A percentile compares a stretch with the other conserved stretches of the same genome.
phyloP scores from a whole-genome alignment of 2,113 vertebrate species.

The Vicugna pacos region DNA sequence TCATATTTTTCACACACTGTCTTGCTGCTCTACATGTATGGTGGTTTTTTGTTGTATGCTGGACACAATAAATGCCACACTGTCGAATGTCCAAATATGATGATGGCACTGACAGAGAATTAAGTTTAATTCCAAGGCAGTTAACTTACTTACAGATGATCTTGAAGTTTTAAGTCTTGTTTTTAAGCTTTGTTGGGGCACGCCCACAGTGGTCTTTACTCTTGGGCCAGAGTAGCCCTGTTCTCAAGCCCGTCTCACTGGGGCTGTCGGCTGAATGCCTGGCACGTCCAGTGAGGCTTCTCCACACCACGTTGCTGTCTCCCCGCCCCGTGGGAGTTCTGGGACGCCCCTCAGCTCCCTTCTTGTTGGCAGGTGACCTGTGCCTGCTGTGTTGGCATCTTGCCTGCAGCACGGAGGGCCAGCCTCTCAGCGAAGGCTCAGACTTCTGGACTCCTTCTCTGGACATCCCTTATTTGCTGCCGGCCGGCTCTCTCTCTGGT shows the following conservation, averaged over 20 bases:
- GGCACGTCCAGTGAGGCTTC: neutral
- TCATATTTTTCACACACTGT: neutral
- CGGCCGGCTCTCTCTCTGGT: neutral
- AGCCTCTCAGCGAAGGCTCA: neutral
- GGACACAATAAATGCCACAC: too few relatives aligned
- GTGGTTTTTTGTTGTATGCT: neutral
- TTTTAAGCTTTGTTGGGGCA: neutral
- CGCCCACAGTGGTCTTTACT: neutral
- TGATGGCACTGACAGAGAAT: neutral
- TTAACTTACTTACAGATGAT: neutral
- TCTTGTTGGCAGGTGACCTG: neutral
- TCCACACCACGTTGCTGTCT: neutral
- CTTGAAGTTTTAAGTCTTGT: neutral
- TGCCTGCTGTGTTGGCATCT: neutral
- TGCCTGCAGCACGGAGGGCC: neutral
- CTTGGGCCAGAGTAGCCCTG: too few relatives aligned
- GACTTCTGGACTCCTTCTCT: neutral
- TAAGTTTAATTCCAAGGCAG: neutral
- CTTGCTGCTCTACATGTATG: neutral
- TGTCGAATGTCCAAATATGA: neutral
- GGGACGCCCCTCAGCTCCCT: too few relatives aligned
- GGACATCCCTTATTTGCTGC: neutral
- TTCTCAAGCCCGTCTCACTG: neutral
- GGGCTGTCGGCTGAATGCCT: accelerated
- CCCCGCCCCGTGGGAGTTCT: neutral